Percentiles rank a stretch among this genome's conserved stretches.
Evolutionary conservation across 2,888 invertebrate genomes (phyloP).

Genomic region (Andricus curvator): DNA sequence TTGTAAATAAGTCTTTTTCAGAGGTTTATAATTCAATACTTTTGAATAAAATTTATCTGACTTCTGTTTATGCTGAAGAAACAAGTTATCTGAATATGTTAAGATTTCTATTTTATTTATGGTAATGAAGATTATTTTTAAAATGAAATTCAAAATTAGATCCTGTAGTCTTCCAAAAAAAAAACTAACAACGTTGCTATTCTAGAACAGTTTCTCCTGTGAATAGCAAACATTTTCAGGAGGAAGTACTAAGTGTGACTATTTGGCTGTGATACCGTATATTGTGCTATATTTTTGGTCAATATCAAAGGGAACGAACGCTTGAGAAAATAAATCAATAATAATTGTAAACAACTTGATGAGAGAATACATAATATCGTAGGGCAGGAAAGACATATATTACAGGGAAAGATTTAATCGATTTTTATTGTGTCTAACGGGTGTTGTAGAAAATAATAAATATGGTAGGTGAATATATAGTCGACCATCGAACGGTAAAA

Average conservation of each 20-base stretch:
- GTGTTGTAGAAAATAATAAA: not conserved
- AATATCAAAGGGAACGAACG: slow-evolving; percentile 33
- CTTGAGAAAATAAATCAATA: slow-evolving; percentile 27
- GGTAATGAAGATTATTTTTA: not conserved
- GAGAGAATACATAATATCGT: not conserved
- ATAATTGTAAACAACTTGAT: slow-evolving; percentile 15
- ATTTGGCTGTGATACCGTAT: slow-evolving; percentile 30
- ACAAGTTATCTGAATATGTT: too few relatives aligned
- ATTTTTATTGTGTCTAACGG: slow-evolving; percentile 1
- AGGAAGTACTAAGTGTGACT: slow-evolving; percentile 9
- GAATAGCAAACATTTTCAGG: not conserved
- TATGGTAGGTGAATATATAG: not conserved
- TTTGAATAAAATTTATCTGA: too few relatives aligned
- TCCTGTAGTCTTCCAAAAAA: not conserved
- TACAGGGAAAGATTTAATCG: not conserved
- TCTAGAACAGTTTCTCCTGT: slow-evolving; percentile 4
- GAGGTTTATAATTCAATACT: too few relatives aligned
- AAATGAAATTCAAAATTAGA: not conserved
- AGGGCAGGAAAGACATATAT: not conserved
- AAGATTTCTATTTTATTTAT: too few relatives aligned
- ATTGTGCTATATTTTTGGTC: slow-evolving; percentile 14
- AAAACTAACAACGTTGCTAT: not conserved
- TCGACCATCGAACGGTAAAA: not conserved
- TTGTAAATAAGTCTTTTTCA: too few relatives aligned
- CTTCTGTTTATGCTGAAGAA: too few relatives aligned